Evolutionary conservation across 92 coral and sea anemone genomes (phyloP).

Genomic region (Hydrozoanthus gracilis): DNA sequence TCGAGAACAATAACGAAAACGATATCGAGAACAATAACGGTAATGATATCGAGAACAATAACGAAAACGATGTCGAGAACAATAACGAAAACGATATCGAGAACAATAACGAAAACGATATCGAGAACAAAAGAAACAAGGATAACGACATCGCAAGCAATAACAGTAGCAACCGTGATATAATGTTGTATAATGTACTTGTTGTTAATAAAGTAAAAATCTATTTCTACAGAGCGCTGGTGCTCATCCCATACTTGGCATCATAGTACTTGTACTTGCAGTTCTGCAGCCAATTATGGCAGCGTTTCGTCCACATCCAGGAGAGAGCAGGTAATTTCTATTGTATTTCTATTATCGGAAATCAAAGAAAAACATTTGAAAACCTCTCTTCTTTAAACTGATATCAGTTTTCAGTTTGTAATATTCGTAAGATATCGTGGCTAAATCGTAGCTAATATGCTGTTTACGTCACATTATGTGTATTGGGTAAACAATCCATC

Average conservation of each 20-base stretch:
- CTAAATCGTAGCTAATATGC: too few species aligned
- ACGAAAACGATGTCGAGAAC: neutral
- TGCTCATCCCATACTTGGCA: constrained; percentile 78
- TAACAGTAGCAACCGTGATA: too few species aligned
- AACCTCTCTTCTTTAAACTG: too few species aligned
- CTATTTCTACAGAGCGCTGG: constrained; percentile 57
- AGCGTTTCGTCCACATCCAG: constrained; percentile 79
- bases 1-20: neutral
- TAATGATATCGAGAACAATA: too few species aligned
- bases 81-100: neutral
- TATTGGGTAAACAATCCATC: too few species aligned
- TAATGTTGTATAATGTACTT: neutral
- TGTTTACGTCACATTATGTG: too few species aligned
- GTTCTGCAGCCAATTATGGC: constrained; percentile 86
- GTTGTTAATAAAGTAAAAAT: neutral
- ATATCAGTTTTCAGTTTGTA: too few species aligned
- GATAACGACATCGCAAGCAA: too few species aligned
- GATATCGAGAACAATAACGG: too few species aligned
- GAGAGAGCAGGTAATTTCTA: constrained; percentile 59
- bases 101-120: neutral
- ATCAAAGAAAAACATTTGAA: too few species aligned
- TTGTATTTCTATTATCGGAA: too few species aligned
- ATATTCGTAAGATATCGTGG: too few species aligned
- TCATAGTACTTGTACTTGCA: constrained; percentile 69
- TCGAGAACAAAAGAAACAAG: neutral